Evolutionary conservation across 2,888 invertebrate species (phyloP).

Genomic region (Cryptus viduatorius): DNA sequence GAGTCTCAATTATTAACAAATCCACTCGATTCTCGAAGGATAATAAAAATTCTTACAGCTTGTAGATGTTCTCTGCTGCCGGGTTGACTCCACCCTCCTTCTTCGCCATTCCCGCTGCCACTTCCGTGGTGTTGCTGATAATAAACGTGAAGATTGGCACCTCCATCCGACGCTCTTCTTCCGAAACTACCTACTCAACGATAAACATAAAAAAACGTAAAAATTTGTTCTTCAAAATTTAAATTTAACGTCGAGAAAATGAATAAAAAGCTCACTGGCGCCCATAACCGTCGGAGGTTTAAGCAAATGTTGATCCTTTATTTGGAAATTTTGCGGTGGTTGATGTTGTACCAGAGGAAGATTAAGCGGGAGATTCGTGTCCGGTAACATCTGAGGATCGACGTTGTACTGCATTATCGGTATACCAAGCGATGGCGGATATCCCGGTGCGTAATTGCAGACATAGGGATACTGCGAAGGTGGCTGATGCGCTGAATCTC

Average conservation of each 20-base stretch:
- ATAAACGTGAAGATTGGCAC: constrained; percentile 94
- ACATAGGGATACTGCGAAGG: constrained; percentile 80
- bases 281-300: constrained; percentile 97
- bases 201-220: constrained; percentile 31
- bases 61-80: constrained; percentile 87
- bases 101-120: constrained; percentile 81
- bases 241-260: not conserved
- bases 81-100: constrained; percentile 87
- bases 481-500: constrained; percentile 93
- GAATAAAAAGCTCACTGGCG: constrained; percentile 87
- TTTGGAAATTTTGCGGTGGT: constrained; percentile 93
- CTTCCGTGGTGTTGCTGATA: constrained; percentile 85
- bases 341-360: constrained; percentile 94
- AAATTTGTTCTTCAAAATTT: not conserved
- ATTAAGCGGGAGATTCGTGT: constrained; percentile 94
- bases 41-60: constrained; percentile 80
- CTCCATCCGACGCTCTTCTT: constrained; percentile 97
- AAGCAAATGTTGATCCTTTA: constrained; percentile 96
- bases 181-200: constrained; percentile 91
- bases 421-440: constrained; percentile 77
- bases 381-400: constrained; percentile 88
- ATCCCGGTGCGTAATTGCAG: constrained; percentile 80
- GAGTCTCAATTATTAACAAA: too few relatives aligned
- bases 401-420: constrained; percentile 81
- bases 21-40: too few relatives aligned